Percentiles rank a stretch among this genome's conserved stretches.
Conservation (phyloP, 2,888 invertebrate species). For the Cyclophora albipunctata region DNA sequence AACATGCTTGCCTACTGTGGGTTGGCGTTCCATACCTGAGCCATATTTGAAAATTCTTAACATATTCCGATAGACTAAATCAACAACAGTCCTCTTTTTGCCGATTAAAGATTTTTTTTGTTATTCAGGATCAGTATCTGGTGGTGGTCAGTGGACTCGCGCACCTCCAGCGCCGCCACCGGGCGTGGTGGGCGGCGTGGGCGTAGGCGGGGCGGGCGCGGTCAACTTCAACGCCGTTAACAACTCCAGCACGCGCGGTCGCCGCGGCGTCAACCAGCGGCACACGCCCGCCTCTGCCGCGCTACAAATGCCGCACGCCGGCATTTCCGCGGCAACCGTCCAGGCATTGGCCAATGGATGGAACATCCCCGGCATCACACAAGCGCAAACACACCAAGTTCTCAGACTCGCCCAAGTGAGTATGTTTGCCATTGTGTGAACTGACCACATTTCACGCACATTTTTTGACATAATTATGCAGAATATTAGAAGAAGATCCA, state of each 20-base stretch:
- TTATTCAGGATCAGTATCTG: constrained; percentile 47
- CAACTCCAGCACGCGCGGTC: constrained; percentile 49
- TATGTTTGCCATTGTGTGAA: neutral
- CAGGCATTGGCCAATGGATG: constrained; percentile 64
- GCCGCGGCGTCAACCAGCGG: constrained; percentile 43
- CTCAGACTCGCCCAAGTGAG: constrained; percentile 65
- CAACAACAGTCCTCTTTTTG: too few relatives aligned
- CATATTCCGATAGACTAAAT: too few relatives aligned
- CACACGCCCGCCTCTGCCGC: constrained; percentile 46
- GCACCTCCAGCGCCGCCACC: constrained; percentile 84
- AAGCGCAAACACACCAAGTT: constrained; percentile 70
- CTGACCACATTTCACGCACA: too few relatives aligned
- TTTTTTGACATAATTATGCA: too few relatives aligned
- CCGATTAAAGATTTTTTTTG: constrained; percentile 17
- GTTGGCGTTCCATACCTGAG: too few relatives aligned
- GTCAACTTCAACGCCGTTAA: constrained; percentile 35
- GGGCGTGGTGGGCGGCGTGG: constrained; percentile 38
- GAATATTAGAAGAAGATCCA: too few relatives aligned
- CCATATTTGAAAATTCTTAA: too few relatives aligned
- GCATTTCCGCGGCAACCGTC: constrained; percentile 57
- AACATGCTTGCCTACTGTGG: too few relatives aligned
- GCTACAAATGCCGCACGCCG: constrained; percentile 60
- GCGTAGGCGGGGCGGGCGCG: constrained; percentile 29
- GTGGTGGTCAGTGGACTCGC: constrained; percentile 85
- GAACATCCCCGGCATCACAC: constrained; percentile 54